Percentiles rank a stretch among this genome's conserved stretches.
Conservation (phyloP, 2,113 vertebrate species). For the Gopherus flavomarginatus region DNA sequence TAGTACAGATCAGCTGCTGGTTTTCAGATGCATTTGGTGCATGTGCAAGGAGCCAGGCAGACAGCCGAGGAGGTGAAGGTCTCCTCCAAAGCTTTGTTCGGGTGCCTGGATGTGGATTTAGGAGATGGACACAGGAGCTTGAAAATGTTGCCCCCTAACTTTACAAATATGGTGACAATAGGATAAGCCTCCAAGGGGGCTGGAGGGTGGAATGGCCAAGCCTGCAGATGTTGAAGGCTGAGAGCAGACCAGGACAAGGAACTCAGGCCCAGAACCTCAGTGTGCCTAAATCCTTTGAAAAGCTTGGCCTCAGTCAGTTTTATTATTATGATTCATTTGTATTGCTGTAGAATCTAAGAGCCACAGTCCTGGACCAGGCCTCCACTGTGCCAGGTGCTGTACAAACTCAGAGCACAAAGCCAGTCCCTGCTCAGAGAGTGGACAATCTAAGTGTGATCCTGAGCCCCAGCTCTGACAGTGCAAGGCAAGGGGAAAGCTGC, state of each 20-base stretch:
- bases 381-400: not conserved
- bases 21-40: not conserved
- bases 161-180: not conserved
- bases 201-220: not conserved
- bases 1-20: not conserved
- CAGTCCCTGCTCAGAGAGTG: no score
- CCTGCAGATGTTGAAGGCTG: not conserved
- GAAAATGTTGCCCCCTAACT: not conserved
- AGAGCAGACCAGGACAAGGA: not conserved
- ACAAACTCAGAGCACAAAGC: not conserved
- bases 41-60: not conserved
- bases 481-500: not conserved
- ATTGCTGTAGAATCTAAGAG: no score
- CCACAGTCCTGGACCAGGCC: not conserved
- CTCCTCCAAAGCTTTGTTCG: not conserved
- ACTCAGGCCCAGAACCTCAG: not conserved
- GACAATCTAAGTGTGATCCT: not conserved
- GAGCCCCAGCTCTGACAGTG: not conserved
- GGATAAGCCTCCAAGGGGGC: not conserved
- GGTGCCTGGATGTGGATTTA: not conserved
- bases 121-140: not conserved
- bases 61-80: not conserved
- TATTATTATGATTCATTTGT: no score
- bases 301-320: no score
- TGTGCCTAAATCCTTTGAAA: not conserved